Evolutionary conservation across 2,888 invertebrate species (phyloP).

Genomic region (Rhynchonema sp.): DNA sequence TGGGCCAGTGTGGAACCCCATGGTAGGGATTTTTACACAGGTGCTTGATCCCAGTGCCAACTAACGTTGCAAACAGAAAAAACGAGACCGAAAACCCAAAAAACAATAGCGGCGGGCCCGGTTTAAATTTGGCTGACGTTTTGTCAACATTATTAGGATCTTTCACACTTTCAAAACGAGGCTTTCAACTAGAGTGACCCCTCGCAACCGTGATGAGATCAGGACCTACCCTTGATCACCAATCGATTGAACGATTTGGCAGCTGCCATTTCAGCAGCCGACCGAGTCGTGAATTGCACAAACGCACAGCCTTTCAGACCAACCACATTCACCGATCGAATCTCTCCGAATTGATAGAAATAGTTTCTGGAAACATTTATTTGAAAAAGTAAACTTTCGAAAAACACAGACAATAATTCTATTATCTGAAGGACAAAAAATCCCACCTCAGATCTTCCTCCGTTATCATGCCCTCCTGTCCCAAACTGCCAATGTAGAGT

Average conservation of each 20-base stretch:
- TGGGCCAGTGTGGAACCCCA: too few species aligned
- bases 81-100: too few species aligned
- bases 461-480: constrained; percentile 49
- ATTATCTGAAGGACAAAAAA: too few species aligned
- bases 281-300: constrained; percentile 75
- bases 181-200: not conserved
- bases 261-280: constrained; percentile 75
- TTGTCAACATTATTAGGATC: too few species aligned
- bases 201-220: too few species aligned
- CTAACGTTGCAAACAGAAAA: too few species aligned
- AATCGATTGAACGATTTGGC: constrained; percentile 88
- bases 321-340: constrained; percentile 74
- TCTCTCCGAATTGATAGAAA: constrained; percentile 96
- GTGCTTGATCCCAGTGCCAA: too few species aligned
- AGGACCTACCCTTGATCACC: constrained; percentile 41
- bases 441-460: constrained; percentile 58
- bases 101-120: too few species aligned
- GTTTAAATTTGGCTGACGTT: too few species aligned
- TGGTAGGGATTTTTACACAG: too few species aligned
- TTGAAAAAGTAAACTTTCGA: not conserved
- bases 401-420: not conserved
- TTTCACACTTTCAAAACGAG: not conserved
- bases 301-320: constrained; percentile 79
- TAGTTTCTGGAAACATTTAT: constrained; percentile 47
- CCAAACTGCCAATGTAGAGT: constrained; percentile 83